A percentile compares a stretch with the other conserved stretches of the same genome.
Evolutionary conservation across 2,888 invertebrate genomes (phyloP).

Genomic region (Harpalus rufipes): DNA sequence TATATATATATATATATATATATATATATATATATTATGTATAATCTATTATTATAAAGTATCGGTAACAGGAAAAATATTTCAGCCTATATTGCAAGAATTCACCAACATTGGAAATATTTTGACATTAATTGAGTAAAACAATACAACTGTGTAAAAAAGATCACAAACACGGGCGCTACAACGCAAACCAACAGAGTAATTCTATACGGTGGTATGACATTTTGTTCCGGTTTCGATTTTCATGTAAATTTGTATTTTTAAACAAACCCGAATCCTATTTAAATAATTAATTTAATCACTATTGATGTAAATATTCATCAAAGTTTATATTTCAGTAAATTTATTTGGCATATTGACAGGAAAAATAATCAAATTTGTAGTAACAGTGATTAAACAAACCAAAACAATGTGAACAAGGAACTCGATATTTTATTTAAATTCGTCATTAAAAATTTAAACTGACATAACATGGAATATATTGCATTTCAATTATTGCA

Average conservation of each 20-base stretch:
- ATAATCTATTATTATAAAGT: too few relatives aligned
- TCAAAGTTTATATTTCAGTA: slow-evolving; percentile 52
- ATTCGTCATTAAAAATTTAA: slow-evolving; percentile 34
- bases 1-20: too few relatives aligned
- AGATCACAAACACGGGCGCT: slow-evolving; percentile 1
- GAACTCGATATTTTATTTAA: slow-evolving; percentile 38
- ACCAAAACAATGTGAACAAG: slow-evolving; percentile 43
- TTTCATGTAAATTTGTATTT: slow-evolving; percentile 34
- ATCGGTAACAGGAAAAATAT: background rate
- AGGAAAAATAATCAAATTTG: slow-evolving; percentile 53
- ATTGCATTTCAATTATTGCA: slow-evolving; percentile 36
- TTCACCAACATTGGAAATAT: background rate
- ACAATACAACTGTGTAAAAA: slow-evolving; percentile 29
- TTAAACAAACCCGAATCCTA: slow-evolving; percentile 13
- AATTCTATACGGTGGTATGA: slow-evolving; percentile 34
- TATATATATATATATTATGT: too few relatives aligned
- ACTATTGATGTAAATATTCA: slow-evolving; percentile 52
- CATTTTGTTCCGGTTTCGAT: slow-evolving; percentile 36
- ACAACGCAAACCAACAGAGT: slow-evolving; percentile 24
- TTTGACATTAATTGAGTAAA: slow-evolving; percentile 48
- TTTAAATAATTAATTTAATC: slow-evolving; percentile 58
- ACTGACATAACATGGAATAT: slow-evolving; percentile 41
- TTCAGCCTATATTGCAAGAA: background rate
- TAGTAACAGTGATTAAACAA: slow-evolving; percentile 39
- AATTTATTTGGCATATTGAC: slow-evolving; percentile 46